Base-by-base conservation (phyloP, 1,140 invertebrate genomes). In the Drosophila sp. region DNA sequence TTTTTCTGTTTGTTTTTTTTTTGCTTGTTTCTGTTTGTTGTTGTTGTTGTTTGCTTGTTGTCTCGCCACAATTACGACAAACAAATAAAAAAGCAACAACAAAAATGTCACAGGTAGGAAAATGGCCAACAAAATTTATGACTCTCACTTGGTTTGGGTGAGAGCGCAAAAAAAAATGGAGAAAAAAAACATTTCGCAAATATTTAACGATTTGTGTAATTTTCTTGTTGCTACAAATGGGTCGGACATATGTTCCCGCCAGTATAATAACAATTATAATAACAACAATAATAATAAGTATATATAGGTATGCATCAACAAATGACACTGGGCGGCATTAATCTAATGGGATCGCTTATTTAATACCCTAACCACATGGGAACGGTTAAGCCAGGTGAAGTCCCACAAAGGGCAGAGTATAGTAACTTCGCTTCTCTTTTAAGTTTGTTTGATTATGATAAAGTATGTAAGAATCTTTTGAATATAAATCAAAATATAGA, bases 151-250 rank as follows among this genome's bases (percentile, higher is more conserved):
- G 79, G 50, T 40, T 56, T 60, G 71, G 63, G 73, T 63, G n/a
- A 60, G 60, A 33, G 23, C 4, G 41, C 66, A 63, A 27, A 54
- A 54, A 55, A 38, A 38, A 38, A 38, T 35, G 33, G 1, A 25
- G 33, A 65, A 60, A 68, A 72, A 66, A 70, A 38, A 72, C 47
- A 25, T 57, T 66, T 57, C 50, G 69, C 85, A 89, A 80, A 83
- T 90, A 89, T 89, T 89, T 90, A 84, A 90, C 77, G 84, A 80
- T 89, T 89, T 90, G 80, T 90, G 80, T 89, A 89, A 89, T 89
- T 89, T 89, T 80, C 76, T 76, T 84, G 84, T 84, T 89, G 85
- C 61, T 83, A 87, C 83, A 87, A 87, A 83, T 87, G 81, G 72
- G 71, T 55, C 58, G 60, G 44, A 87, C 83, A 87, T 87, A 89